phyloP scores from a whole-genome alignment of 2,113 vertebrate genomes.

The Empidonax traillii region DNA sequence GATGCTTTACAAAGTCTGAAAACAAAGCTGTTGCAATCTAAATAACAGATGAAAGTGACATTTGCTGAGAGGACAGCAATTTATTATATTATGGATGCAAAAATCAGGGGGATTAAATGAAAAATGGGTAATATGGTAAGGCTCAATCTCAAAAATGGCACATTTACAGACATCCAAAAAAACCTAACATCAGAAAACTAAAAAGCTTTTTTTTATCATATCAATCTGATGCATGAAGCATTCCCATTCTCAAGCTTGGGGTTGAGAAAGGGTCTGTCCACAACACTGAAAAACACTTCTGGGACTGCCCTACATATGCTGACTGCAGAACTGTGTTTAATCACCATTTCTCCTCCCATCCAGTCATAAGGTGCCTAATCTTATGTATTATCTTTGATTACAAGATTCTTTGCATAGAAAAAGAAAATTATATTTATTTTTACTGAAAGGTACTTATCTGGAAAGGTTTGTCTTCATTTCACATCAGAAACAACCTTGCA shows the following conservation, averaged over 20 bases:
- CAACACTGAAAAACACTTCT: not conserved
- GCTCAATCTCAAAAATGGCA: not conserved
- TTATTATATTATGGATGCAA: not conserved
- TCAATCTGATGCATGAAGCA: not conserved
- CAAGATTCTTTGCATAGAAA: not conserved
- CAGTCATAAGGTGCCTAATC: not conserved
- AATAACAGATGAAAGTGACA: conserved; percentile 12
- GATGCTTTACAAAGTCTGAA: not conserved
- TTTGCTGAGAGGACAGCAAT: conserved; percentile 33
- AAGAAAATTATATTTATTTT: not conserved
- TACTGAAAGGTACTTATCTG: not conserved
- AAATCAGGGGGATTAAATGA: not conserved
- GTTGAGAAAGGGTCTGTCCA: not conserved
- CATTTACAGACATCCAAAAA: not conserved
- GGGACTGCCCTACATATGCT: not conserved
- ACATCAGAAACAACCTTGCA: not conserved
- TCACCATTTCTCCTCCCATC: not conserved
- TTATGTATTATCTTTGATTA: not conserved
- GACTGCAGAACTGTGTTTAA: not conserved
- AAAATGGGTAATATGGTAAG: not conserved
- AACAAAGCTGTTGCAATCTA: not conserved
- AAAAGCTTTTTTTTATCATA: not conserved
- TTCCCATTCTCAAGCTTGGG: not conserved
- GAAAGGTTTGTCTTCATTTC: not conserved
- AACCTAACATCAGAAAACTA: not conserved